Evolutionary conservation across 1,140 invertebrate species (phyloP).

Genomic region (Olivierus martensii): DNA sequence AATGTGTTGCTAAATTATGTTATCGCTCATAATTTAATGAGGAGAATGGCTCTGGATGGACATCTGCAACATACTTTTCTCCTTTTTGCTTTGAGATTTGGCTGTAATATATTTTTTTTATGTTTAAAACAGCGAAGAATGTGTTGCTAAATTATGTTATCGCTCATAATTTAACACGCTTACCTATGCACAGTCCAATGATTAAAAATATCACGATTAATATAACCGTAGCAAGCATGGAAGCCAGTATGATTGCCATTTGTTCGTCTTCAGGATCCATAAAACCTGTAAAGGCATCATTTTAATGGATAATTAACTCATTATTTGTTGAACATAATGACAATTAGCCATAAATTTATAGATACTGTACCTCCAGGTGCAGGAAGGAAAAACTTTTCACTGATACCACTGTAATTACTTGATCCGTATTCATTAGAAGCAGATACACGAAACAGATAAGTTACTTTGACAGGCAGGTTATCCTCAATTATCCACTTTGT

Average conservation of each 20-base stretch:
- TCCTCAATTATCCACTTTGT: conserved; percentile 61
- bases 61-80: no score
- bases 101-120: no score
- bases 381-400: conserved; percentile 34
- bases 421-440: conserved; percentile 64
- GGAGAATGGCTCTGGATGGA: conserved; percentile 24
- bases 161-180: background rate
- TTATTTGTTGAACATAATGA: no score
- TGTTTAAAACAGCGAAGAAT: no score
- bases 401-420: conserved; percentile 50
- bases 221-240: background rate
- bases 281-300: conserved; percentile 4
- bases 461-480: conserved; percentile 38
- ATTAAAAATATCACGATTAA: background rate
- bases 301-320: no score
- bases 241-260: conserved; percentile 4
- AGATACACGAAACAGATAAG: conserved; percentile 57
- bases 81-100: no score
- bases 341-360: no score
- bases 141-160: no score
- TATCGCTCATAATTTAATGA: conserved; percentile 31
- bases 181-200: conserved; percentile 2
- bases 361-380: conserved; percentile 2
- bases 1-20: no score
- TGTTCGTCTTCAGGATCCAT: conserved; percentile 2